Evolutionary conservation across 2,797 vertebrate species (phyloP).

Genomic region (Karalla daura): DNA sequence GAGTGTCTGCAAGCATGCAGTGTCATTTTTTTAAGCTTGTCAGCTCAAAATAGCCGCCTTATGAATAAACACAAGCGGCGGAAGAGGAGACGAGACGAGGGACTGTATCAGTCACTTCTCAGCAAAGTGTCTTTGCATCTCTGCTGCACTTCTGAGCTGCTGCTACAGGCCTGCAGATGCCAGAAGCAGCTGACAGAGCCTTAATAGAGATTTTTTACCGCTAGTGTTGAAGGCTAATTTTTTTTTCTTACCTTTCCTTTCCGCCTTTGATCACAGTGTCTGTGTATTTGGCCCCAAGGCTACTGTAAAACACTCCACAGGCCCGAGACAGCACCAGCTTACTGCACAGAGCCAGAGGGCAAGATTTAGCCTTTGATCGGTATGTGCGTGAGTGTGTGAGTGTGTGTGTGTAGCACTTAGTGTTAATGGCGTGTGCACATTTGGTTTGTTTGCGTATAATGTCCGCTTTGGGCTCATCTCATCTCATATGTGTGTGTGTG

Average conservation of each 20-base stretch:
- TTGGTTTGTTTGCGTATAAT: slow-evolving; percentile 5
- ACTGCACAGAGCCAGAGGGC: slow-evolving; percentile 67
- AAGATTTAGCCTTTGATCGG: slow-evolving; percentile 53
- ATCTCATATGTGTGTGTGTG: not conserved
- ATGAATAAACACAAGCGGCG: slow-evolving; percentile 3
- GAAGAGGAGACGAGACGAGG: too few relatives aligned
- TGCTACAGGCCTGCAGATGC: not conserved
- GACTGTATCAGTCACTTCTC: not conserved
- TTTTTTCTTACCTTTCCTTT: slow-evolving; percentile 45
- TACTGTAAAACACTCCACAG: slow-evolving; percentile 68
- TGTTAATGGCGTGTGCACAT: not conserved
- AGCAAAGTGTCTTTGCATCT: not conserved
- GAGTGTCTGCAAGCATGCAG: not conserved
- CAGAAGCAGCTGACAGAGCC: slow-evolving; percentile 22
- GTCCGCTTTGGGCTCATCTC: slow-evolving; percentile 18
- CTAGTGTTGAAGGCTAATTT: slow-evolving; percentile 10
- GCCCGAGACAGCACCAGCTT: slow-evolving; percentile 42
- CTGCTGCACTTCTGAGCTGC: not conserved
- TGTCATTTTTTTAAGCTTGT: not conserved
- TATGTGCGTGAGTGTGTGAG: too few relatives aligned
- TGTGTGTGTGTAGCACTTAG: slow-evolving; percentile 4
- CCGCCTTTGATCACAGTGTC: slow-evolving; percentile 64
- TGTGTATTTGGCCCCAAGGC: slow-evolving; percentile 72
- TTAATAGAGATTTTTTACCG: slow-evolving; percentile 42
- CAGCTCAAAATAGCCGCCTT: not conserved